Evolutionary conservation across 2,888 invertebrate genomes (phyloP).

Genomic region (Hyppa rectilinea): DNA sequence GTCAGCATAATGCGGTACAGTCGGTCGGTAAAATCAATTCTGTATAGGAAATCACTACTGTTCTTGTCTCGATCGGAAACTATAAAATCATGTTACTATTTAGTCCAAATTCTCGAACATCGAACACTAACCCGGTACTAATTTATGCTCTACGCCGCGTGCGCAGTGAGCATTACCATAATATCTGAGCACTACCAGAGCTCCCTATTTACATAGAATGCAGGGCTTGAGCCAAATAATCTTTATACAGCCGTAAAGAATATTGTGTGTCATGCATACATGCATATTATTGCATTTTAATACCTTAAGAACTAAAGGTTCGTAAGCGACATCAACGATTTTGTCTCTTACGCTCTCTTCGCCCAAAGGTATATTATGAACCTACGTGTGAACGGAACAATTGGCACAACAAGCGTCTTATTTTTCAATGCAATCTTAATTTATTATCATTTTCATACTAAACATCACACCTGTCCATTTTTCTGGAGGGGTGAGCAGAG

Average conservation of each 20-base stretch:
- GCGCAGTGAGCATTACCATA: conserved; percentile 46
- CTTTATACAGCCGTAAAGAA: conserved; percentile 54
- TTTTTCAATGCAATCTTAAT: conserved; percentile 6
- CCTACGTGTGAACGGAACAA: conserved; percentile 24
- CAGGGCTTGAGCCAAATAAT: conserved; percentile 66
- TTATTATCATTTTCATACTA: not conserved
- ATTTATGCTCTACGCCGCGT: conserved; percentile 47
- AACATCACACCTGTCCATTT: not conserved
- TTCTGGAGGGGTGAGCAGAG: not conserved
- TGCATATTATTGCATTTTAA: conserved; percentile 23
- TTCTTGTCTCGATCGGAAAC: not conserved
- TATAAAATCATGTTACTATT: not conserved
- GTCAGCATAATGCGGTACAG: too few species aligned
- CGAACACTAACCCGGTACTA: conserved; percentile 21
- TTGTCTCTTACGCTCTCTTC: conserved; percentile 10
- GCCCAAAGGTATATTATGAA: not conserved
- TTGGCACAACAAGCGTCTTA: not conserved
- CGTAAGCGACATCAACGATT: not conserved
- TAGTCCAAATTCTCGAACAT: not conserved
- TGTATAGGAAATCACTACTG: too few species aligned
- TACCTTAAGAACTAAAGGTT: not conserved
- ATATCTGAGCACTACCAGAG: conserved; percentile 42
- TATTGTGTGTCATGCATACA: conserved; percentile 34
- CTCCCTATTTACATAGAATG: conserved; percentile 68
- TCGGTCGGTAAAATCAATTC: too few species aligned